Evolutionary conservation across 2,888 invertebrate genomes (phyloP).

Genomic region (Hydraecia micacea): DNA sequence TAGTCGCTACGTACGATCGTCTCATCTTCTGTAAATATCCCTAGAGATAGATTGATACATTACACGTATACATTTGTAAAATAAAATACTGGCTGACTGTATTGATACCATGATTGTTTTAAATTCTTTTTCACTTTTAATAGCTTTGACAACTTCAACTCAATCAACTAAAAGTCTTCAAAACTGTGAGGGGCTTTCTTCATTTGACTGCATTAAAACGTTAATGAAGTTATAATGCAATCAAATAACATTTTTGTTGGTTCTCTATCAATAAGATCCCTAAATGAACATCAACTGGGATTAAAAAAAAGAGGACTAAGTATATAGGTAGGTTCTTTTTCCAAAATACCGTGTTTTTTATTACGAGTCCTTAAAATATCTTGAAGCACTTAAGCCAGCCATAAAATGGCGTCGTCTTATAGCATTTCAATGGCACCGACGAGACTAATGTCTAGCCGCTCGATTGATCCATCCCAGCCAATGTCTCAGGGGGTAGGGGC

Average conservation of each 20-base stretch:
- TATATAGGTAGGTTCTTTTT: background rate
- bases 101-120: background rate
- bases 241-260: background rate
- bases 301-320: background rate
- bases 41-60: background rate
- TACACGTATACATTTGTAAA: background rate
- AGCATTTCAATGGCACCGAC: conserved; percentile 35
- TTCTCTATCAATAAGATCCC: background rate
- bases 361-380: background rate
- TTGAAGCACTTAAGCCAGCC: conserved; percentile 7
- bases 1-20: conserved; percentile 18
- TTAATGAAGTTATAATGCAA: background rate
- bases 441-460: conserved; percentile 54
- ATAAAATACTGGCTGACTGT: background rate
- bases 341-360: background rate
- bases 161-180: too few relatives aligned
- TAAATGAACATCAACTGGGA: background rate
- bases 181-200: background rate
- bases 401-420: conserved; percentile 41
- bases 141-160: background rate
- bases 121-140: background rate
- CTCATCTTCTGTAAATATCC: background rate
- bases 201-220: background rate
- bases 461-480: conserved; percentile 50
- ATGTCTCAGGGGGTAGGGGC: conserved; percentile 33